Conservation (phyloP, 2,113 vertebrate species). For the Lophotis ruficrista region DNA sequence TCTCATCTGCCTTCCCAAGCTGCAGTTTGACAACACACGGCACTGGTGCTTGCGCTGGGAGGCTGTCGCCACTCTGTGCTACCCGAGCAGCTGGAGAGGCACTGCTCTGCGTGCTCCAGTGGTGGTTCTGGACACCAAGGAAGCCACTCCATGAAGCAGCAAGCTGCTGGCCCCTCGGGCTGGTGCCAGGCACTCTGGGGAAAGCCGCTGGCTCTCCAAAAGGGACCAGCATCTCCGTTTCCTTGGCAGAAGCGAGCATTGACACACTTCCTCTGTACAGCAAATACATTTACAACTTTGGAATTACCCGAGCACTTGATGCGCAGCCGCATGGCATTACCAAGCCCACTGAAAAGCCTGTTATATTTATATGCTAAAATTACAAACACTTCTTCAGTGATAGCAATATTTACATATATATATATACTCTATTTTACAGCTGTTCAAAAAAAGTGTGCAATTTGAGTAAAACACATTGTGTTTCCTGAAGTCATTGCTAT, state of each 20-base stretch:
- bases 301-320: background rate
- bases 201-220: background rate
- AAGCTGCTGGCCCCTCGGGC: background rate
- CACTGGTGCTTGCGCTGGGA: fast-evolving
- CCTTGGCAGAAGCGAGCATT: background rate
- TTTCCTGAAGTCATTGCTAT: conserved; percentile 74
- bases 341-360: conserved; percentile 8
- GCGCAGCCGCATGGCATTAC: background rate
- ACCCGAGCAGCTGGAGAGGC: background rate
- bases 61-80: background rate
- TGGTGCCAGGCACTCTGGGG: background rate
- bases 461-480: conserved; percentile 67
- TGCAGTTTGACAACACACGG: background rate
- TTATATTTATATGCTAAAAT: conserved; percentile 59
- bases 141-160: background rate
- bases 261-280: conserved; percentile 39
- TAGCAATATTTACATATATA: conserved; percentile 76
- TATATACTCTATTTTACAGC: conserved; percentile 74
- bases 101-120: fast-evolving
- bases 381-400: conserved; percentile 66
- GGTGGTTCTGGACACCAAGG: background rate
- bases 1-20: background rate
- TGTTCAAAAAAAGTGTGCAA: conserved; percentile 73
- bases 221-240: background rate
- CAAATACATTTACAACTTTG: conserved; percentile 63